A percentile compares a stretch with the other conserved stretches of the same genome.
Conservation (phyloP, 2,113 vertebrate genomes). For the Pelvicachromis taeniatus region DNA sequence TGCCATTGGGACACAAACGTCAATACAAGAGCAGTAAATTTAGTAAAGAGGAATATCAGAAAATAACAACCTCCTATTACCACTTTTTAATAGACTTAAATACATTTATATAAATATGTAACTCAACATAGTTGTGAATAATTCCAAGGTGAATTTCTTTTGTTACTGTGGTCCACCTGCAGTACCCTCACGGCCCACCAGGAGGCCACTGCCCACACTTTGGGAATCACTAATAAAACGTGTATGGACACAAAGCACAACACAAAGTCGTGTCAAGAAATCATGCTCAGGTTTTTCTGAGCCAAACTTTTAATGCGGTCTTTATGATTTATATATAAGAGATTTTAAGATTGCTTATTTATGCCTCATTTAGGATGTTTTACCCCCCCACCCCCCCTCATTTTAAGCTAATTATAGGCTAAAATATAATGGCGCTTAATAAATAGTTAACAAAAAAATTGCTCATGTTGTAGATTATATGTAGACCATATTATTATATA, state of each 20-base stretch:
- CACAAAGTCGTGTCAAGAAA: neutral
- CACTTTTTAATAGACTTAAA: neutral
- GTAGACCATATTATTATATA: too few relatives aligned
- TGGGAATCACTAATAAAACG: neutral
- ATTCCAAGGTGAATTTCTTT: neutral
- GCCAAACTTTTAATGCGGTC: neutral
- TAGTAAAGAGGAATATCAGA: neutral
- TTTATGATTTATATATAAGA: neutral
- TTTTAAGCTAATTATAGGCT: neutral
- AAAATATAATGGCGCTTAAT: neutral
- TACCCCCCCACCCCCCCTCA: neutral
- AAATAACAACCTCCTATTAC: neutral
- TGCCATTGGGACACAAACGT: neutral
- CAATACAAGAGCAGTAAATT: neutral
- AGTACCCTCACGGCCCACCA: neutral
- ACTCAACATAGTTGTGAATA: neutral
- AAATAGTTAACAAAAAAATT: neutral
- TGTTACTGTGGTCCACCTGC: neutral
- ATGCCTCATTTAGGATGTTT: neutral
- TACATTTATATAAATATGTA: neutral
- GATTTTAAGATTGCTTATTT: neutral
- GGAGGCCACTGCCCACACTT: accelerated
- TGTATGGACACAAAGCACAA: accelerated
- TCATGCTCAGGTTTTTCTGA: accelerated
- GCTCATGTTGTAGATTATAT: neutral